Evolutionary conservation across 2,888 invertebrate genomes (phyloP).

Genomic region (Latrodectus elegans): DNA sequence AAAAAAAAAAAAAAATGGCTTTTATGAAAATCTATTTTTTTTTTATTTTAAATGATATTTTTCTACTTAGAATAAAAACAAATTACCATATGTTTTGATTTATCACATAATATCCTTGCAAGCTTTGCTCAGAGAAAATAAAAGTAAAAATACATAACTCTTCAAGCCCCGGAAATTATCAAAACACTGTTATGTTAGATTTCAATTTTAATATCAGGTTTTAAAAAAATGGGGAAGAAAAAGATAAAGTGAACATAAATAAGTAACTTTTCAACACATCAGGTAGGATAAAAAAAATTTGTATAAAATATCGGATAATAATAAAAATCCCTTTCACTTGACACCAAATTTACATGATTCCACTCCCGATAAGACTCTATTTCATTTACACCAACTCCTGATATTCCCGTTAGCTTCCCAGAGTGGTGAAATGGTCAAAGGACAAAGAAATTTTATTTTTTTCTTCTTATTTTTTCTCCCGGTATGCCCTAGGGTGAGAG

Average conservation of each 20-base stretch:
- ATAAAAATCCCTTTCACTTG: constrained; percentile 50
- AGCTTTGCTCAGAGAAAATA: not conserved
- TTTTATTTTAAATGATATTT: too few relatives aligned
- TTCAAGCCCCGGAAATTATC: constrained; percentile 43
- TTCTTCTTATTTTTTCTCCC: constrained; percentile 3
- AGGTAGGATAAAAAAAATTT: not conserved
- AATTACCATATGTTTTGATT: too few relatives aligned
- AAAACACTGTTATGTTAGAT: constrained; percentile 44
- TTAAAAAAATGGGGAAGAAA: too few relatives aligned
- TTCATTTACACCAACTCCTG: constrained; percentile 31
- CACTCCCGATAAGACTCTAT: constrained; percentile 50
- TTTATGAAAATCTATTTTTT: too few relatives aligned
- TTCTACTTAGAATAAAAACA: too few relatives aligned
- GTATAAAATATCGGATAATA: constrained; percentile 38
- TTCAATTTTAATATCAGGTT: constrained; percentile 20
- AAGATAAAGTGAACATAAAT: not conserved
- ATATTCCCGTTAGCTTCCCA: not conserved
- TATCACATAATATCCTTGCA: too few relatives aligned
- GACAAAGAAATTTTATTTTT: not conserved
- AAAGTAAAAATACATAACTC: not conserved
- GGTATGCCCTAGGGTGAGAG: constrained; percentile 13
- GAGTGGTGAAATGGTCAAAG: not conserved
- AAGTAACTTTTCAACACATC: not conserved
- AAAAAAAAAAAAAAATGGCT: too few relatives aligned
- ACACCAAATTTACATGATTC: constrained; percentile 61